phyloP scores from a whole-genome alignment of 2,888 invertebrate genomes.

The Brachypterus glaber region DNA sequence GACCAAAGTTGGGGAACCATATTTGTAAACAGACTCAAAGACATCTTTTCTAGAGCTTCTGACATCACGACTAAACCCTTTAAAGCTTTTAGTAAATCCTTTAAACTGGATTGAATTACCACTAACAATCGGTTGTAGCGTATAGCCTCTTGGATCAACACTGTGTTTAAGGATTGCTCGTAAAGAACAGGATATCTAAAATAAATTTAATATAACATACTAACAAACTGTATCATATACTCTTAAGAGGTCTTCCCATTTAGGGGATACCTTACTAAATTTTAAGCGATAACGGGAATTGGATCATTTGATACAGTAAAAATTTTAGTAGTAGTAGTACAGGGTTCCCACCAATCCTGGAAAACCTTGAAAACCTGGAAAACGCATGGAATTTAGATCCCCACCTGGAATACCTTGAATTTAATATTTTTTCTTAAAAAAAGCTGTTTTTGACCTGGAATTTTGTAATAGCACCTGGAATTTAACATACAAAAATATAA shows the following conservation, averaged over 20 bases:
- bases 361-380: no score
- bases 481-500: no score
- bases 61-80: slow-evolving; percentile 75
- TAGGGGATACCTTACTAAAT: no score
- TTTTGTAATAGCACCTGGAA: no score
- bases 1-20: slow-evolving; percentile 64
- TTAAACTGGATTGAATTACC: slow-evolving; percentile 48
- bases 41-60: slow-evolving; percentile 61
- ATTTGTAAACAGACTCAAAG: slow-evolving; percentile 54
- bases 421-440: no score
- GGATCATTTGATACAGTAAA: neutral
- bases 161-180: slow-evolving; percentile 83
- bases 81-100: slow-evolving; percentile 59
- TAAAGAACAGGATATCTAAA: slow-evolving; percentile 72
- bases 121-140: slow-evolving; percentile 60
- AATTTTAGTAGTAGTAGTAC: neutral
- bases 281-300: slow-evolving; percentile 3
- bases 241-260: no score
- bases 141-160: slow-evolving; percentile 76
- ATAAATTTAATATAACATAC: no score
- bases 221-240: no score
- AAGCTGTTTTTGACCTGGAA: no score
- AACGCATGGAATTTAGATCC: no score
- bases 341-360: no score
- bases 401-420: no score